Evolutionary conservation across 2,113 vertebrate species (phyloP).

Genomic region (Microcebus murinus): DNA sequence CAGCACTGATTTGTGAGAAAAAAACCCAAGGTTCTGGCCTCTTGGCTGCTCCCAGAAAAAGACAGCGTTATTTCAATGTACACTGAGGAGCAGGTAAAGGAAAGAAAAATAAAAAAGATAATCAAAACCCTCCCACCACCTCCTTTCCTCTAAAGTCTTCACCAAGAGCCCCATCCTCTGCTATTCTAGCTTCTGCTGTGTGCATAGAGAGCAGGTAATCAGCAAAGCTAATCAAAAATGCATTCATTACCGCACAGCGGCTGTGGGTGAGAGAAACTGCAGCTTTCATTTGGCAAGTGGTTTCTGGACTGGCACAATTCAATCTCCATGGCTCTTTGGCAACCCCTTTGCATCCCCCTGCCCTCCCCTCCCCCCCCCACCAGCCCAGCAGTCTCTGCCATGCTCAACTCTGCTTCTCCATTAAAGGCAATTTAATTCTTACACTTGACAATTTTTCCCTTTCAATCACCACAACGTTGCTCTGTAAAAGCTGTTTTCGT

Average conservation of each 20-base stretch:
- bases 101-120: conserved; percentile 66
- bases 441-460: conserved; percentile 52
- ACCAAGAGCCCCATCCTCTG: conserved; percentile 32
- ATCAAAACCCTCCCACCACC: not conserved
- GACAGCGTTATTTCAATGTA: conserved; percentile 48
- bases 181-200: conserved; percentile 55
- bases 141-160: conserved; percentile 51
- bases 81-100: conserved; percentile 3
- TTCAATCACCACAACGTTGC: conserved; percentile 52
- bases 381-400: not conserved
- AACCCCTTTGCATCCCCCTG: conserved; percentile 43
- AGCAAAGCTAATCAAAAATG: conserved; percentile 76
- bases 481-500: conserved; percentile 65
- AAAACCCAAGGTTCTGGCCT: conserved; percentile 28
- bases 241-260: conserved; percentile 66
- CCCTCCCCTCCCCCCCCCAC: not conserved
- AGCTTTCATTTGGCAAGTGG: conserved; percentile 67
- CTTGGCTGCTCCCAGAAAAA: conserved; percentile 26
- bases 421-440: conserved; percentile 70
- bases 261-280: conserved; percentile 57
- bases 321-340: conserved; percentile 29
- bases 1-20: not conserved
- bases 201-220: conserved; percentile 70
- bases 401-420: conserved; percentile 32
- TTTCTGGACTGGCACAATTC: conserved; percentile 56